Percentiles rank a stretch among this genome's conserved stretches.
These are phyloP conservation scores for Sebastes cheni DNA, from an alignment of 2,797 vertebrate species.

Conservation along the genomic window DNA sequence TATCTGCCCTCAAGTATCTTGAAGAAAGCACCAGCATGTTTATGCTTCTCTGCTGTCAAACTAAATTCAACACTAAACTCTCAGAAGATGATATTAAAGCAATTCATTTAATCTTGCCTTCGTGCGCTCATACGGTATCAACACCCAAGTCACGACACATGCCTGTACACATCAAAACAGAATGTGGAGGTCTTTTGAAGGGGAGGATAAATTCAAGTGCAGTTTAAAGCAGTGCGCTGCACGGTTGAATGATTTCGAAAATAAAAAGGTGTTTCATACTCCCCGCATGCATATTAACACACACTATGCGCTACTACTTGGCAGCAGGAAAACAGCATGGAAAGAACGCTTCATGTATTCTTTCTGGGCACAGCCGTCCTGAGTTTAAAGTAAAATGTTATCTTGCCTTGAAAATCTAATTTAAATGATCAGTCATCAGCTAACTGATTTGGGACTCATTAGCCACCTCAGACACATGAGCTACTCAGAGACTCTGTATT, in stretches of 20 bases:
- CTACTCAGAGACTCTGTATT: too few species aligned
- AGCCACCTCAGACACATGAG: not conserved
- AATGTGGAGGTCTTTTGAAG: conserved; percentile 39
- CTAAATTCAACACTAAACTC: not conserved
- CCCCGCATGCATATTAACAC: conserved; percentile 50
- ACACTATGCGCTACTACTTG: conserved; percentile 17
- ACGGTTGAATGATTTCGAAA: conserved; percentile 21
- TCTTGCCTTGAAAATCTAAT: conserved; percentile 6
- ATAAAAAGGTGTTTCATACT: conserved; percentile 7
- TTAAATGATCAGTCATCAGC: conserved; percentile 27
- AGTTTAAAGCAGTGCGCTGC: conserved; percentile 6
- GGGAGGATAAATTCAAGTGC: conserved; percentile 20
- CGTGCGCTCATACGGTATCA: not conserved
- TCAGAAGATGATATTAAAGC: conserved; percentile 8
- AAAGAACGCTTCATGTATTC: conserved; percentile 1
- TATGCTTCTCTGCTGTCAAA: not conserved
- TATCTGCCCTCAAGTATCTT: not conserved
- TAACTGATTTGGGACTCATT: conserved; percentile 7
- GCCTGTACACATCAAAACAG: conserved; percentile 13
- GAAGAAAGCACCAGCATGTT: not conserved
- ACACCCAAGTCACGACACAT: conserved; percentile 10
- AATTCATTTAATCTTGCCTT: not conserved
- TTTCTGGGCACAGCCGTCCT: not conserved
- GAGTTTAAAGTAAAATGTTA: conserved; percentile 4
- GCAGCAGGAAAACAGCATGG: not conserved